Conservation (phyloP, 2,113 vertebrate species). For the Periophthalmus modestus region DNA sequence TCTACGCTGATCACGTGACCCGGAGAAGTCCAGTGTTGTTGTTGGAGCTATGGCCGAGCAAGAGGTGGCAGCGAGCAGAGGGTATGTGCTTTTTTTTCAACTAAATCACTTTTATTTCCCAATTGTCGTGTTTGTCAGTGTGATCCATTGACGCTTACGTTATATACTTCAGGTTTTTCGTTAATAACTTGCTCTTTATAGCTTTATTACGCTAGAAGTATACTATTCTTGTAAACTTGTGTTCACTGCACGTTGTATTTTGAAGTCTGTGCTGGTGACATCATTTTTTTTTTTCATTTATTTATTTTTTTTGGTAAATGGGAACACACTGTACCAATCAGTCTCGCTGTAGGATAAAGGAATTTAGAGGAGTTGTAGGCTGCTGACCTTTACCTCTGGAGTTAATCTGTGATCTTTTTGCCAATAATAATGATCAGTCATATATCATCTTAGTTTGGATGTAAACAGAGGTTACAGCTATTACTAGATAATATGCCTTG, state of each 20-base stretch:
- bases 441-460: not conserved
- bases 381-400: not conserved
- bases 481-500: no score
- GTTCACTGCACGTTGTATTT: not conserved
- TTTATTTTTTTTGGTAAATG: no score
- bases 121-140: not conserved
- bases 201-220: not conserved
- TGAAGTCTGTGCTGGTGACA: not conserved
- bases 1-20: conserved; percentile 13
- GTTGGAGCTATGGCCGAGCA: conserved; percentile 64
- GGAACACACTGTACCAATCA: not conserved
- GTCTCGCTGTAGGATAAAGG: not conserved
- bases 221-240: not conserved
- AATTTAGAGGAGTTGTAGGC: not conserved
- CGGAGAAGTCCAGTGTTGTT: not conserved
- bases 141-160: not conserved
- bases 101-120: not conserved
- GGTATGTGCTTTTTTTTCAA: conserved; percentile 53
- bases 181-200: not conserved
- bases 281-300: not conserved
- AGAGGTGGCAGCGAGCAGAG: conserved; percentile 10
- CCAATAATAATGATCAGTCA: not conserved
- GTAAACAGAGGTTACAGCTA: not conserved
- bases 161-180: not conserved
- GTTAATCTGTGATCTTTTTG: not conserved